Conservation (phyloP, 1,140 invertebrate genomes). For the Drosophila kepulauana region DNA sequence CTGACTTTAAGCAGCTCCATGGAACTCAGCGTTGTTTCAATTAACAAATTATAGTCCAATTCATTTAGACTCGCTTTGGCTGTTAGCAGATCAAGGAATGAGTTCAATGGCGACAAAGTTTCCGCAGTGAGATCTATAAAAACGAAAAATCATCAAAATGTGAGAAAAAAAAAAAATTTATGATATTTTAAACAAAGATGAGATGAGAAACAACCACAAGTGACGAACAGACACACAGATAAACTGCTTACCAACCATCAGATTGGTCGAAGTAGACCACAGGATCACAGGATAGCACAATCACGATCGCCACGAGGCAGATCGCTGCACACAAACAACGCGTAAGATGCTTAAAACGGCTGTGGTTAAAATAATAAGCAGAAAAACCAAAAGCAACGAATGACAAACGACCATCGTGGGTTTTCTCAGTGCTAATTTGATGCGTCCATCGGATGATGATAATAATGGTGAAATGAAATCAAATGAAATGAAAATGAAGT, state of each 20-base stretch:
- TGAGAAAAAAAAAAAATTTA: background rate
- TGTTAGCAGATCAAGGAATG: constrained; percentile 93
- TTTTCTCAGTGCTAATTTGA: constrained; percentile 59
- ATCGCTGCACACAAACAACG: constrained; percentile 41
- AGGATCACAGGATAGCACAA: constrained; percentile 8
- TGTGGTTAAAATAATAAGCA: constrained; percentile 68
- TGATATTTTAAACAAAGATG: background rate
- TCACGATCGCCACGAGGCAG: constrained; percentile 44
- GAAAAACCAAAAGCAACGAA: constrained; percentile 70
- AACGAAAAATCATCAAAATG: constrained; percentile 10
- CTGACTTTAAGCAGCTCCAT: constrained; percentile 71
- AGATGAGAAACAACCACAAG: constrained; percentile 21
- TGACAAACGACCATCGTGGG: constrained; percentile 63
- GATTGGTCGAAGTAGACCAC: background rate
- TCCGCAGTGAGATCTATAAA: constrained; percentile 89
- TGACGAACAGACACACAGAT: constrained; percentile 36
- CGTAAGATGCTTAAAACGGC: constrained; percentile 58
- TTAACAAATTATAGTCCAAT: constrained; percentile 92
- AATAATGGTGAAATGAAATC: constrained; percentile 11
- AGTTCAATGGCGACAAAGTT: constrained; percentile 91
- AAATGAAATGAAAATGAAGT: constrained; percentile 4
- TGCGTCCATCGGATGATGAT: constrained; percentile 19
- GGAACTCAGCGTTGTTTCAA: constrained; percentile 90
- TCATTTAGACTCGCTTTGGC: constrained; percentile 94
- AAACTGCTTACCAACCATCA: constrained; percentile 59